Evolutionary conservation across 2,888 invertebrate genomes (phyloP), one percentile per base, ranked within the genome.

Genomic region (Halocaridina rubra): DNA sequence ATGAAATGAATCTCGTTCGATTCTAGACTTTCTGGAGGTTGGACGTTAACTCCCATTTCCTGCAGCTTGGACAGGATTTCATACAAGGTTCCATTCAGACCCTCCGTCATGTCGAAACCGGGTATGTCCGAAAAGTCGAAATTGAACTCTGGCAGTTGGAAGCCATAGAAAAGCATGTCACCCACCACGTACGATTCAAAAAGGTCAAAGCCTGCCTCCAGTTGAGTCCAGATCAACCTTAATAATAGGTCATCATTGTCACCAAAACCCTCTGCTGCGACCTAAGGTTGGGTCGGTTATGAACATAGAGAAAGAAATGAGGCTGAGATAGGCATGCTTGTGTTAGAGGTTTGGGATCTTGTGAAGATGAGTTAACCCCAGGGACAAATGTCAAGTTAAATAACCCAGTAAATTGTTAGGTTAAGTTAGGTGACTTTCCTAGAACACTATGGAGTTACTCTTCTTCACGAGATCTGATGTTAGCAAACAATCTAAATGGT

Each of bases 91-190:
- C 88, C 88, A 27, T 16, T 72, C 39, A 53, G 67, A 3, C 81
- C 81, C 10, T 79, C 22, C 0, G 80, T 76, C 0, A 19, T 4
- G n/a, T 61, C 29, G 22, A 85, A 13, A 1, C 22, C 30, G 16
- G 71, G 75, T 16, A 59, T 7, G 2, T n/a, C 10, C 32, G 75
- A 78, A 57, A 85, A 87, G 46, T 85, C 69, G 71, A 88, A 86
- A 27, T 86, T 33, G 30, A 86, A 86, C 4, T 78, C 33, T 1
- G 85, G 88, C 22, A 88, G 57, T 0, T 80, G 39, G 71, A 27
- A 88, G 3, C 88, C 88, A 13, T 75, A 29, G 81, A 84, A 88
- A n/a, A 88, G 67, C 2, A 84, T 30, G 24, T 88, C 81, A 2
- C 64, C 78, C 24, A 74, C 80, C 1, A 59, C 59, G 59, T 71